Conservation (phyloP, 53 echinoderm and acorn worm genomes). For the Antedon mediterranea region DNA sequence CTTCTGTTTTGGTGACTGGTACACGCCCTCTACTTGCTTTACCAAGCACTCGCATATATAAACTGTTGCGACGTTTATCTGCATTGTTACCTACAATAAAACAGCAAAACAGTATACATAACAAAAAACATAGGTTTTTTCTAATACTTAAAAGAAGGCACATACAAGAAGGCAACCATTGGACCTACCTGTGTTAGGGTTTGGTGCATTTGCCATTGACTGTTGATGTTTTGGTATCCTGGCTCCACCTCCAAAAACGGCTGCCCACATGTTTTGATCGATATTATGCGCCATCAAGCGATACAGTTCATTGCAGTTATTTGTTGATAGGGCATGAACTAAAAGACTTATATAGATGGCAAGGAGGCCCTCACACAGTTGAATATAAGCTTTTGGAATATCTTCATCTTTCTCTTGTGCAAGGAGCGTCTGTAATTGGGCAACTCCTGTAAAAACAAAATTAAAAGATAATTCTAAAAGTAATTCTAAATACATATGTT, state of each 20-base stretch:
- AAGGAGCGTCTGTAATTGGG: slow-evolving; percentile 66
- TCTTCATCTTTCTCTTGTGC: slow-evolving; percentile 77
- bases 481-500: not conserved
- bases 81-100: not conserved
- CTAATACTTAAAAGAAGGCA: too few relatives aligned
- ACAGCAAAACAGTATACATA: too few relatives aligned
- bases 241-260: slow-evolving; percentile 96
- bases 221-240: slow-evolving; percentile 24
- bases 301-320: slow-evolving; percentile 67
- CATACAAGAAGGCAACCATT: too few relatives aligned
- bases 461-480: too few relatives aligned
- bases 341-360: slow-evolving; percentile 79
- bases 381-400: slow-evolving; percentile 65
- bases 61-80: slow-evolving; percentile 60
- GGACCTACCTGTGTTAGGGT: not conserved
- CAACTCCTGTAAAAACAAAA: too few relatives aligned
- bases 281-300: slow-evolving; percentile 66
- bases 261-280: slow-evolving; percentile 77
- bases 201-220: not conserved
- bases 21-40: slow-evolving; percentile 73
- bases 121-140: too few relatives aligned
- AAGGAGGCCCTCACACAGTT: slow-evolving; percentile 77
- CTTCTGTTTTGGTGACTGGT: slow-evolving; percentile 55
- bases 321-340: slow-evolving; percentile 58
- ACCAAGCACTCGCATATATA: slow-evolving; percentile 76